These are phyloP conservation scores for Pipistrellus kuhlii DNA, from an alignment of 2,797 vertebrate genomes.

Conservation along the genomic window DNA sequence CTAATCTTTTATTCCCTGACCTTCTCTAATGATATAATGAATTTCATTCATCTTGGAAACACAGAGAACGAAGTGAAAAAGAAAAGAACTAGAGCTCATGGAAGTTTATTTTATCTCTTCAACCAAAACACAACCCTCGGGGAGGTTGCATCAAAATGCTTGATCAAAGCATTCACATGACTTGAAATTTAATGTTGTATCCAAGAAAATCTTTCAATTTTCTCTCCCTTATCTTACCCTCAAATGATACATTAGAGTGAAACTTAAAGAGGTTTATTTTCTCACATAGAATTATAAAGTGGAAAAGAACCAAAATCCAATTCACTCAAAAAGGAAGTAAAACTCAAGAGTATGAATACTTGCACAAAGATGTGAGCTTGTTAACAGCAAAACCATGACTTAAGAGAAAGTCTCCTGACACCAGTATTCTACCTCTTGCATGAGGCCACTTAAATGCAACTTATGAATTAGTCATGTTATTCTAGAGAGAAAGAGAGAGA, in stretches of 20 bases:
- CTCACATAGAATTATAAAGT: not conserved
- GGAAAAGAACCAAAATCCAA: not conserved
- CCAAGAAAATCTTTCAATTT: conserved; percentile 12
- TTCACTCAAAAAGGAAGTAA: not conserved
- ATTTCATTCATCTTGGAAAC: conserved; percentile 62
- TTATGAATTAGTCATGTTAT: conserved; percentile 12
- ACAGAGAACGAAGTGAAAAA: conserved; percentile 31
- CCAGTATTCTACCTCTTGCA: not conserved
- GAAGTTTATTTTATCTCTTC: not conserved
- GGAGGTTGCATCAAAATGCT: not conserved
- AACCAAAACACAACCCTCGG: not conserved
- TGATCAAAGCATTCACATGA: conserved; percentile 3
- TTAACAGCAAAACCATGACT: conserved; percentile 10
- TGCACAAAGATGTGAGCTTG: not conserved
- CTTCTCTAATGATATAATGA: conserved; percentile 64
- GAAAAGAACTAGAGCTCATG: conserved; percentile 13
- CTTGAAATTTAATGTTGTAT: not conserved
- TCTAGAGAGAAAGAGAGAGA: not conserved
- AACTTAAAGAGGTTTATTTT: not conserved
- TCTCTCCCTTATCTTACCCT: not conserved
- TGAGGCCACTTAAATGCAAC: not conserved
- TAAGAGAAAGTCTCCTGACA: not conserved
- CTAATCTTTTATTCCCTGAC: conserved; percentile 28
- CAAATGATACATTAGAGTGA: not conserved
- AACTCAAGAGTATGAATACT: not conserved